A percentile compares a stretch with the other conserved stretches of the same genome.
Evolutionary conservation across 2,797 vertebrate genomes (phyloP).

Genomic region (Falco naumanni): DNA sequence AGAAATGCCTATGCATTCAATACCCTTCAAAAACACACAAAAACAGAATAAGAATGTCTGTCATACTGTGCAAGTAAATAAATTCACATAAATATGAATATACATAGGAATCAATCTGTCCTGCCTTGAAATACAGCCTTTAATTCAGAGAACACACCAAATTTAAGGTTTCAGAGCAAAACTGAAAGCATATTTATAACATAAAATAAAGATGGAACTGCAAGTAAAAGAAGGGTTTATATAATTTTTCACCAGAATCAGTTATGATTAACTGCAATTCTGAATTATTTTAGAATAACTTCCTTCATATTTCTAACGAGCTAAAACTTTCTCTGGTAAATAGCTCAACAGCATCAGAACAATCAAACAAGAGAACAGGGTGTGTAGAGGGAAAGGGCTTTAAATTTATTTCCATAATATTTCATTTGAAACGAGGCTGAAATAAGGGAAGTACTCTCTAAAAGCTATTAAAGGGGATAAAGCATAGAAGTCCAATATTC

Average conservation of each 20-base stretch:
- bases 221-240: background rate
- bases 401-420: background rate
- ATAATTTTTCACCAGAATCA: background rate
- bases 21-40: slow-evolving; percentile 46
- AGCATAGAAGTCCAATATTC: background rate
- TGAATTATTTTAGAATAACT: background rate
- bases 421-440: background rate
- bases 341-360: background rate
- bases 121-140: slow-evolving; percentile 34
- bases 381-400: background rate
- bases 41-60: slow-evolving; percentile 15
- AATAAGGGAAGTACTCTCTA: background rate
- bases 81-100: slow-evolving; percentile 36
- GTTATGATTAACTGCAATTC: background rate
- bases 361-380: background rate
- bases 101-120: slow-evolving; percentile 29
- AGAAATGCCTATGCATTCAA: slow-evolving; percentile 15
- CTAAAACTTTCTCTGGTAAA: slow-evolving; percentile 22
- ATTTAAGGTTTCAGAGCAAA: background rate
- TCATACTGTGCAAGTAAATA: slow-evolving; percentile 15
- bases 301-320: background rate
- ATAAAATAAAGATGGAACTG: background rate
- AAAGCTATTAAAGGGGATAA: background rate
- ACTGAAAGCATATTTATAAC: background rate
- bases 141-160: slow-evolving; percentile 21